A percentile compares a stretch with the other conserved stretches of the same genome.
These are phyloP conservation scores for Amblyjoppa fuscipennis DNA, from an alignment of 2,888 invertebrate species.

Conservation along the genomic window DNA sequence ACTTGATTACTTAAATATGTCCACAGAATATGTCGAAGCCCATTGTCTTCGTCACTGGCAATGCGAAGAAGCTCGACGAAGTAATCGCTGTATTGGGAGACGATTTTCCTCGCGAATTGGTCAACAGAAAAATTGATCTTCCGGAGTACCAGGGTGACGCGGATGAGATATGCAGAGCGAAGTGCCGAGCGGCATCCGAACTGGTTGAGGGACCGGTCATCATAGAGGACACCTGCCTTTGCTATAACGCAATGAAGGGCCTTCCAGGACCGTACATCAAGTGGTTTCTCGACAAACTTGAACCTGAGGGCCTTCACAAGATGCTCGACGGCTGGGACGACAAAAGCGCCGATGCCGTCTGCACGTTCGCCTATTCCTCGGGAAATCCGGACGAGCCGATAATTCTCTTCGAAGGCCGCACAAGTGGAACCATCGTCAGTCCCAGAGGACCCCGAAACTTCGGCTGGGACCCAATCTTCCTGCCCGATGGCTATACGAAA, in stretches of 20 bases:
- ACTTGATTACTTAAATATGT: no score
- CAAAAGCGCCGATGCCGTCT: constrained; percentile 96
- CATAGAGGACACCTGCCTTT: constrained; percentile 97
- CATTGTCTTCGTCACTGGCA: constrained; percentile 97
- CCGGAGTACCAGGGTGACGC: constrained; percentile 98
- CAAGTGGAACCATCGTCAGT: constrained; percentile 93
- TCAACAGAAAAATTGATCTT: constrained; percentile 92
- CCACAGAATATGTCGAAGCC: constrained; percentile 88
- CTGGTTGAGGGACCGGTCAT: constrained; percentile 93
- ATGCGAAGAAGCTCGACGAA: constrained; percentile 97
- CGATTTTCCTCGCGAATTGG: constrained; percentile 90
- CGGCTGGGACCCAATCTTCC: constrained; percentile 99
- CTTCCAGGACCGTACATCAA: constrained; percentile 98
- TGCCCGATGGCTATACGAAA: constrained; percentile 91
- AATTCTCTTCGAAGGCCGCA: constrained; percentile 90
- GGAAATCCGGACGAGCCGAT: constrained; percentile 88
- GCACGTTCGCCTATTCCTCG: constrained; percentile 95
- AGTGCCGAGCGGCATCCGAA: constrained; percentile 94
- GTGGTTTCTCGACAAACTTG: constrained; percentile 97
- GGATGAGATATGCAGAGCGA: constrained; percentile 93
- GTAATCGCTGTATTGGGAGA: constrained; percentile 94
- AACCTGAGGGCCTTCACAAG: constrained; percentile 93
- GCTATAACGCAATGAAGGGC: constrained; percentile 96
- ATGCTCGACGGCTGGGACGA: constrained; percentile 94
- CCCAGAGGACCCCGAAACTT: constrained; percentile 95